phyloP scores from a whole-genome alignment of 2,113 vertebrate genomes.

The Amphilophus citrinellus region DNA sequence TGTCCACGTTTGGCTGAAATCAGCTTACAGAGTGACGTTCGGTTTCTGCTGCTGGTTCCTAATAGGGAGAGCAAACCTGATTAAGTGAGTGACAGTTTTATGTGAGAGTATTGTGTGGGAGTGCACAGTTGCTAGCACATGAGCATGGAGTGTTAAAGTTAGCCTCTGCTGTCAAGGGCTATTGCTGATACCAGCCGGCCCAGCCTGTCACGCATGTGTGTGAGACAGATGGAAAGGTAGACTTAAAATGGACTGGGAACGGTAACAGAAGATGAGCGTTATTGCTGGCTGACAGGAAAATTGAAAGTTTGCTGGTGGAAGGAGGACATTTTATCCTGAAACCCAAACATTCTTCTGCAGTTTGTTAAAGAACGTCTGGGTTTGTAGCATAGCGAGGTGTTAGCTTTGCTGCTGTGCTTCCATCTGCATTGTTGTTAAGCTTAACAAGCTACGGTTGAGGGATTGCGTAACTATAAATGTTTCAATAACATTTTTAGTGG shows the following conservation, averaged over 20 bases:
- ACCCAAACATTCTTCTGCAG: not conserved
- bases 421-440: not conserved
- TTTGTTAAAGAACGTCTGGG: not conserved
- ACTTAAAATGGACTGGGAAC: constrained; percentile 61
- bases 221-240: constrained; percentile 37
- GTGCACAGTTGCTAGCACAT: constrained; percentile 13
- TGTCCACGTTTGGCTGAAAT: constrained; percentile 41
- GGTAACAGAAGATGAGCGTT: constrained; percentile 61
- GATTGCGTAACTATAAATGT: not conserved
- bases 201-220: constrained; percentile 20
- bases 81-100: constrained; percentile 63
- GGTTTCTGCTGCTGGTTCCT: constrained; percentile 22
- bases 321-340: constrained; percentile 2
- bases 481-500: not conserved
- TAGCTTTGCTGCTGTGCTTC: not conserved
- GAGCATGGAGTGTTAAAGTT: constrained; percentile 60
- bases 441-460: not conserved
- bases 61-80: constrained; percentile 49
- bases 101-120: constrained; percentile 7
- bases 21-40: constrained; percentile 14
- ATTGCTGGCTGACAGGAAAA: constrained; percentile 42
- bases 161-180: constrained; percentile 52
- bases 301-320: constrained; percentile 52
- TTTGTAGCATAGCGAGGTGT: constrained; percentile 3
- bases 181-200: constrained; percentile 27